Percentiles rank a stretch among this genome's conserved stretches.
These are phyloP conservation scores for Strix aluco DNA, from an alignment of 2,113 vertebrate genomes.

Conservation along the genomic window DNA sequence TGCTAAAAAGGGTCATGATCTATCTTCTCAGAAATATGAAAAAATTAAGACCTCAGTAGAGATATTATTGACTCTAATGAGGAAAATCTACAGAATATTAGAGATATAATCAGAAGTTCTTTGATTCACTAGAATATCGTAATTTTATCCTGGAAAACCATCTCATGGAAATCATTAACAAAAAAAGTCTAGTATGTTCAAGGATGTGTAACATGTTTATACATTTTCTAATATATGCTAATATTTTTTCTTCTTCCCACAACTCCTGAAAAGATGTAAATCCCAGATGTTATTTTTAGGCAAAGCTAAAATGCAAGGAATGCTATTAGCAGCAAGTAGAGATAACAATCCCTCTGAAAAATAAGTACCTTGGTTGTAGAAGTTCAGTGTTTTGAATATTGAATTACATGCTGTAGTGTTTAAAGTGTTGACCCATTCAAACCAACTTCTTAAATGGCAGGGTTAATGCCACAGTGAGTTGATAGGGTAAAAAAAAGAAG, in stretches of 20 bases:
- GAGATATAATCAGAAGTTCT: background rate
- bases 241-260: background rate
- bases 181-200: background rate
- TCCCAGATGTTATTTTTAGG: background rate
- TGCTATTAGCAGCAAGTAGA: background rate
- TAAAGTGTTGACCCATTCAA: background rate
- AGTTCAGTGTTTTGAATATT: background rate
- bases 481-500: background rate
- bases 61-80: background rate
- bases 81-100: background rate
- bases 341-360: background rate
- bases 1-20: background rate
- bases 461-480: background rate
- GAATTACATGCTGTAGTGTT: background rate
- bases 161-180: background rate
- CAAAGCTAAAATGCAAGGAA: background rate
- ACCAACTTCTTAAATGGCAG: conserved; percentile 15
- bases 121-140: background rate
- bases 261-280: background rate
- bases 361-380: background rate
- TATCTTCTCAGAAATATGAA: background rate
- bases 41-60: background rate
- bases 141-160: background rate
- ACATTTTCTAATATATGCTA: background rate
- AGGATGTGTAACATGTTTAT: background rate